Evolutionary conservation across 1,140 invertebrate species (phyloP), one percentile per base, ranked within the genome.

Genomic region (Trialeurodes vaporariorum): DNA sequence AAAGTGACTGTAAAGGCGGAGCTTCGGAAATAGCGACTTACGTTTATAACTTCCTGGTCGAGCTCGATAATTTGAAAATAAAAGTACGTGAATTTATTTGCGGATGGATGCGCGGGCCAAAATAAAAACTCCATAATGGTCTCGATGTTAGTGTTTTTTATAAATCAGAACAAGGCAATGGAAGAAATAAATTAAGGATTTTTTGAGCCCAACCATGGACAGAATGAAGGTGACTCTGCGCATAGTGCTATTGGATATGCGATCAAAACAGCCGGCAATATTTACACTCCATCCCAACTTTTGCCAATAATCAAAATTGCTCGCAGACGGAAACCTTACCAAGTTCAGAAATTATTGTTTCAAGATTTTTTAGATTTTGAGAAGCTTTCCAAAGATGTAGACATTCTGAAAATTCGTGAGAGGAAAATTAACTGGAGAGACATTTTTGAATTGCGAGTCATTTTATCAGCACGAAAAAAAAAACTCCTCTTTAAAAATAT

Each of bases 161-260:
- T 66, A 22, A 59, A n/a, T 17, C 25, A 12, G n/a, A 25, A 21
- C 25, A 66, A 59, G 61, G 26, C 25, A 26, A 58, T 66, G 26
- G 13, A n/a, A n/a, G 59, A 26, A 34, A 66, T 66, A 59, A 59
- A 49, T 11, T 40, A 59, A 40, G 25, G 22, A 23, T 66, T 66
- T 59, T 66, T 66, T 66, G 25, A 59, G 49, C 65, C 23, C 17
- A 59, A 66, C 65, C 65, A 66, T 59, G 49, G 65, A 17, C 65
- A 59, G 58, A 66, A 66, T 59, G 34, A 66, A 25, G 65, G 49
- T 9, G 65, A 60, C 34, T 66, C 65, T 26, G 65, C 65, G 2
- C 49, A 66, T 26, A 66, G 65, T 66, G 65, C 65, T 13, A 66
- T 66, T 17, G 23, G 23, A 21, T 66, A 25, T 11, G 64, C 49